Base-by-base conservation (phyloP, 2,888 invertebrate species). In the Eledone cirrhosa region DNA sequence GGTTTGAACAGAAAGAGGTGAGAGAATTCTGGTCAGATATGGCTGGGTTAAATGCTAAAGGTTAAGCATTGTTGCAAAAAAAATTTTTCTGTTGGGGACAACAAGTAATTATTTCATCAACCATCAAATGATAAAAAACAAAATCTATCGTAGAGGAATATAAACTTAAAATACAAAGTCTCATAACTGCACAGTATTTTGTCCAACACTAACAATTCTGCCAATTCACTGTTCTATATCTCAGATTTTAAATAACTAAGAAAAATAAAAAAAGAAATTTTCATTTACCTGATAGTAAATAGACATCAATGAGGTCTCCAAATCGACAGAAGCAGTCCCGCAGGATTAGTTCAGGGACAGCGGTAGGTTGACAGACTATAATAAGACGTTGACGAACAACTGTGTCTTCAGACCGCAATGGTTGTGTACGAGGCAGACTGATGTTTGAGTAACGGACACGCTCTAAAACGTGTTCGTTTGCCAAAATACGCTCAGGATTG, bases 241-340 rank as follows among this genome's bases (percentile, higher is more conserved):
- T 11, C 65, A 24, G 22, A 3, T 33, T n/a, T 24, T 33, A 16
- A 72, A 31, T 27, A 72, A n/a, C 27, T 29, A 22, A 72, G 7
- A 22, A 72, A 41, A 24, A n/a, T n/a, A n/a, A n/a, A n/a, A n/a
- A n/a, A n/a, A n/a, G n/a, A n/a, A n/a, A n/a, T 19, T 72, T 72
- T 31, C 47, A 41, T 84, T 78, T 77, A 88, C 96, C 95, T 76
- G 94, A 94, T 84, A 97, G 92, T 90, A 97, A 94, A 89, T 96
- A 97, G 2, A 97, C 95, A 90, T 96, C 97, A 80, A 97, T 96
- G 16, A 97, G 92, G 89, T 95, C 94, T 11, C 97, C 97, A 91
- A 97, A 97, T 86, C 97, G 94, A 86, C 95, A 95, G 90, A 97
- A 97, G 29, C 96, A 94, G 90, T 97, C 97, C 86, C 95, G 94